Percentiles rank a stretch among this genome's conserved stretches.
Conservation (phyloP, 2,113 vertebrate genomes). For the Excalfactoria chinensis region DNA sequence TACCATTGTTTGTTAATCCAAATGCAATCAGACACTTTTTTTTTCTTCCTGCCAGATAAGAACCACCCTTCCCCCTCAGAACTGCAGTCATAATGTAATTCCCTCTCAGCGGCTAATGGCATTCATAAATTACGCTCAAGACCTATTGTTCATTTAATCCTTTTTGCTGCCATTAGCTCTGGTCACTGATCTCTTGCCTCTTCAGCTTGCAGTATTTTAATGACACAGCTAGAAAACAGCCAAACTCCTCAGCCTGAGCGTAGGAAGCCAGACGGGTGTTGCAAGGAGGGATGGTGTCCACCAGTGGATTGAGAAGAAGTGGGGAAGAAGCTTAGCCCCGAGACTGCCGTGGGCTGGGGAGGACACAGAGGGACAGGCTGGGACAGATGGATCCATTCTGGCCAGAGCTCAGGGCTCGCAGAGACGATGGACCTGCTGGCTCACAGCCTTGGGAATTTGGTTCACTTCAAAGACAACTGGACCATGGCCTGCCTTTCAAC, state of each 20-base stretch:
- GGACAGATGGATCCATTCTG: neutral
- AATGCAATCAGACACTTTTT: neutral
- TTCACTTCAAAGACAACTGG: neutral
- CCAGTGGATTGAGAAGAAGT: neutral
- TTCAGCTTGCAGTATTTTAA: slow-evolving; percentile 24
- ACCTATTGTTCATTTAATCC: slow-evolving; percentile 61
- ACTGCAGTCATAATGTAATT: slow-evolving; percentile 36
- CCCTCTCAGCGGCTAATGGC: slow-evolving; percentile 47
- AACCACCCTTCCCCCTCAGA: slow-evolving; percentile 25
- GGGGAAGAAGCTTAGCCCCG: neutral
- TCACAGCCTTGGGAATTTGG: neutral
- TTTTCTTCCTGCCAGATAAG: slow-evolving; percentile 25
- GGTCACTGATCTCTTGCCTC: slow-evolving; percentile 53
- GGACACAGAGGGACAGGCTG: neutral
- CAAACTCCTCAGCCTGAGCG: neutral
- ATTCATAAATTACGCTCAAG: slow-evolving; percentile 51
- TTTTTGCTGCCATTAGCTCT: slow-evolving; percentile 60
- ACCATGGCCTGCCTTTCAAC: neutral
- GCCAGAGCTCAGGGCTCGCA: neutral
- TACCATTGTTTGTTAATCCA: slow-evolving; percentile 23
- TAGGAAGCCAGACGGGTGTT: neutral
- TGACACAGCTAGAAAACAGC: slow-evolving; percentile 30
- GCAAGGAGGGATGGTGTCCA: neutral
- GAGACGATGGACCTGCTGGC: slow-evolving; percentile 3
- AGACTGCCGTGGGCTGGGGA: neutral